Percentiles rank a stretch among this genome's conserved stretches.
Evolutionary conservation across 1,140 invertebrate species (phyloP).

Genomic region (Leptinotarsa texana): DNA sequence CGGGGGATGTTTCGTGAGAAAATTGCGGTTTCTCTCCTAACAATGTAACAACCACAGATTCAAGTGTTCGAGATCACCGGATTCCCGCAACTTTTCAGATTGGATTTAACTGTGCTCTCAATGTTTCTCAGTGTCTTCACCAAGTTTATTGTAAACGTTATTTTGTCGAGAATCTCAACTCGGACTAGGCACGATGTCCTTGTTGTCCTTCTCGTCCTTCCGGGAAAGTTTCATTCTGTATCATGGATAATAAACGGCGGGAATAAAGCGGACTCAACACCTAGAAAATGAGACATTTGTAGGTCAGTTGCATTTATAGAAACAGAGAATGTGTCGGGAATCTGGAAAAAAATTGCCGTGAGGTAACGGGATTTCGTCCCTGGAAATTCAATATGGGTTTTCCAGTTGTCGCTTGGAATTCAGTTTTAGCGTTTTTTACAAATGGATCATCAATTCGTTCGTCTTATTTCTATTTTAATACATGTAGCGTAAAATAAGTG

Average conservation of each 20-base stretch:
- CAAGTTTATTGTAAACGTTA: constrained; percentile 20
- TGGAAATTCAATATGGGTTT: no score
- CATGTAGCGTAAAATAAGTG: no score
- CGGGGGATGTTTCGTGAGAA: not conserved
- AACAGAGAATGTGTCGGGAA: no score
- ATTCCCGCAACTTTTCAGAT: constrained; percentile 18
- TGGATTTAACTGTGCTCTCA: constrained; percentile 17
- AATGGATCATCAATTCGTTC: no score
- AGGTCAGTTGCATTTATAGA: not conserved
- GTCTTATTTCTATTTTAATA: no score
- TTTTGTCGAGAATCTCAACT: constrained; percentile 17
- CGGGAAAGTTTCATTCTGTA: constrained; percentile 7
- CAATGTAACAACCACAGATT: constrained; percentile 2
- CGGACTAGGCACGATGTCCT: not conserved
- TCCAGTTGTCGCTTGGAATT: no score
- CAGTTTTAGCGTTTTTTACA: no score
- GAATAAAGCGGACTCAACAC: not conserved
- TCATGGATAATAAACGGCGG: not conserved
- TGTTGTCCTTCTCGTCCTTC: not conserved
- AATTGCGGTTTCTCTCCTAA: constrained; percentile 1
- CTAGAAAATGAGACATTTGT: not conserved
- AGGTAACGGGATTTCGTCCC: no score
- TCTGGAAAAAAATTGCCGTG: no score
- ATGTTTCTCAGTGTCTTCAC: constrained; percentile 10
- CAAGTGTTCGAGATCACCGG: not conserved